These are phyloP conservation scores for Callocephalon fimbriatum DNA, from an alignment of 2,113 vertebrate species.

Conservation along the genomic window DNA sequence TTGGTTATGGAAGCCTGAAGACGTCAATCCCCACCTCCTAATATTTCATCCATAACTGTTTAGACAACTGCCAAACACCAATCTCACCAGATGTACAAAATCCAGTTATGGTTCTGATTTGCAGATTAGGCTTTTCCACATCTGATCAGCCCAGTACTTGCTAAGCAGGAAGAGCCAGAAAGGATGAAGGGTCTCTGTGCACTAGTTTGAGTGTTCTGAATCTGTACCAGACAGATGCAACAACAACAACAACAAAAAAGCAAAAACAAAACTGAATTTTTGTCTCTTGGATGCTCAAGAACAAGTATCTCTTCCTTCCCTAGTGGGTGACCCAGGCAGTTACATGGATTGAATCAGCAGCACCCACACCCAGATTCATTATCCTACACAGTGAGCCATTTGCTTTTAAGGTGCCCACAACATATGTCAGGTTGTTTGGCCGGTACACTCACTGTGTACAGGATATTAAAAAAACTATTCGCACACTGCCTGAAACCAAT, in stretches of 20 bases:
- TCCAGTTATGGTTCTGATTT: background rate
- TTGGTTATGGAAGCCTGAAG: background rate
- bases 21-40: background rate
- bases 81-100: background rate
- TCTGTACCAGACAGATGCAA: conserved; percentile 69
- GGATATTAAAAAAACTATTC: background rate
- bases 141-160: background rate
- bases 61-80: background rate
- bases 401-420: background rate
- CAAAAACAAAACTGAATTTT: background rate
- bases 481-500: background rate
- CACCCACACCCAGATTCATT: background rate
- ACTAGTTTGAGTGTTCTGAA: background rate
- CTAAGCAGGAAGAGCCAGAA: conserved; percentile 13
- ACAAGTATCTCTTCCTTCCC: background rate
- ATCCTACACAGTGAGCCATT: background rate
- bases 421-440: background rate
- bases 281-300: background rate
- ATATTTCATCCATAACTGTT: background rate
- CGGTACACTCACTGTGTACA: background rate
- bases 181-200: background rate
- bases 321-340: conserved; percentile 7
- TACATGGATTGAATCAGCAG: background rate
- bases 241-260: background rate
- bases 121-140: background rate